A percentile compares a stretch with the other conserved stretches of the same genome.
Evolutionary conservation across 2,113 vertebrate species (phyloP).

Genomic region (Perognathus longimembris): DNA sequence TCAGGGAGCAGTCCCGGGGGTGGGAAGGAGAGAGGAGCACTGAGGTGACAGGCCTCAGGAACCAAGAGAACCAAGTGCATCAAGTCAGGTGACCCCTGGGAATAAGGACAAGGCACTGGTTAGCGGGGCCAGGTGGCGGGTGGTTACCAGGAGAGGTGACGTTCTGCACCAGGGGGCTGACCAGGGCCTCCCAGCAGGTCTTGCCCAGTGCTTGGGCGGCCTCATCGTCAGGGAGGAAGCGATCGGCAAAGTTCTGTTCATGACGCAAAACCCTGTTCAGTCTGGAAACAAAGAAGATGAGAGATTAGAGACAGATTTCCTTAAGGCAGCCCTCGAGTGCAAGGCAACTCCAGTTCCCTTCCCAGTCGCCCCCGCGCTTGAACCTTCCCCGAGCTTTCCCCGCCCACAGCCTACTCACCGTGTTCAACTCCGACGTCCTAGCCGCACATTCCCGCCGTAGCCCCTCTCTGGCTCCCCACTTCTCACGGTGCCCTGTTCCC

Average conservation of each 20-base stretch:
- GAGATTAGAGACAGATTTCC: neutral
- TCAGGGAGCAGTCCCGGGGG: slow-evolving; percentile 39
- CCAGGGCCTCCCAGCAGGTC: slow-evolving; percentile 97
- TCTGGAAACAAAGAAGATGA: slow-evolving; percentile 80
- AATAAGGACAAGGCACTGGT: neutral
- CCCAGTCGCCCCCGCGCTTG: rapidly evolving
- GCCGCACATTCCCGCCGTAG: neutral
- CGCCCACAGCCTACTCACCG: neutral
- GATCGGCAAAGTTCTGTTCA: slow-evolving; percentile 94
- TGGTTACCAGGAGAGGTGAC: slow-evolving; percentile 92
- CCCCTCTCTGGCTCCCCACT: neutral
- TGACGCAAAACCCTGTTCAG: slow-evolving; percentile 93
- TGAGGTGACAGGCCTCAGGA: slow-evolving; percentile 45
- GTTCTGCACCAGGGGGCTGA: slow-evolving; percentile 92
- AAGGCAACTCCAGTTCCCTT: neutral
- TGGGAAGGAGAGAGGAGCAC: slow-evolving; percentile 44
- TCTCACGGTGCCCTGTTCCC: neutral
- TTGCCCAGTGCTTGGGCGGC: slow-evolving; percentile 93
- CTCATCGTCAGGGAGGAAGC: slow-evolving; percentile 93
- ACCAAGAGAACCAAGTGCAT: slow-evolving; percentile 41
- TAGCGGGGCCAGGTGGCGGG: neutral
- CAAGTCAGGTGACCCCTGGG: neutral
- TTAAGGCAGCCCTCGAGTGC: neutral
- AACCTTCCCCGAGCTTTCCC: neutral
- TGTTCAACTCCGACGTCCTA: neutral